These are phyloP conservation scores for Oxyruncus cristatus DNA, from an alignment of 2,113 vertebrate species.

Conservation along the genomic window DNA sequence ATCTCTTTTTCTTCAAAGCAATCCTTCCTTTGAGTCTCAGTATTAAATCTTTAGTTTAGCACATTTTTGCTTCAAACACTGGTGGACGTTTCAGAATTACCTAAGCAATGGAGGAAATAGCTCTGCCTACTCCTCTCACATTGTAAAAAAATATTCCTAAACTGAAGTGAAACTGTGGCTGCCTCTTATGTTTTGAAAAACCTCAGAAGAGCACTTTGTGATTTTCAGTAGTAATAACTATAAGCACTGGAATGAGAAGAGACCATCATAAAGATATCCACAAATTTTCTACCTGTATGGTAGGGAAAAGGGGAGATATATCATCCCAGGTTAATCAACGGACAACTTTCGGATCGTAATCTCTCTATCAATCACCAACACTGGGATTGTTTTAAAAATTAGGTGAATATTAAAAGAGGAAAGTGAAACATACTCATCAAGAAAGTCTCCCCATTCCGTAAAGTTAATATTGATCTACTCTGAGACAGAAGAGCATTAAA, in stretches of 20 bases:
- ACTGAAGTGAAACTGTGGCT: neutral
- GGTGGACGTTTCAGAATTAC: neutral
- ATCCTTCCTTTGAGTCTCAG: neutral
- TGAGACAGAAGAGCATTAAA: neutral
- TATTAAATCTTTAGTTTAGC: neutral
- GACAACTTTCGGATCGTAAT: neutral
- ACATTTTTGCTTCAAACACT: neutral
- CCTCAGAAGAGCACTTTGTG: neutral
- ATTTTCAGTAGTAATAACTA: neutral
- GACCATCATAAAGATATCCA: neutral
- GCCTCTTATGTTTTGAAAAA: neutral
- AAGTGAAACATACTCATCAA: neutral
- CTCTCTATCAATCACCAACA: neutral
- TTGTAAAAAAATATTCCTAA: neutral
- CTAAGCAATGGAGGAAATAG: neutral
- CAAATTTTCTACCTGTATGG: neutral
- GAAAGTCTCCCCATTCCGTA: neutral
- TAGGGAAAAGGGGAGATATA: neutral
- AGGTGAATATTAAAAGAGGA: neutral
- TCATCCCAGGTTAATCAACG: neutral
- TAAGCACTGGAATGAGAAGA: neutral
- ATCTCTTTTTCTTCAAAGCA: neutral
- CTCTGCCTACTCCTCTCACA: neutral
- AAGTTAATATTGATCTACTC: neutral
- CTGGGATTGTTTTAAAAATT: neutral